Conservation (phyloP, 2,888 invertebrate species). For the Drosophila fungiperda region DNA sequence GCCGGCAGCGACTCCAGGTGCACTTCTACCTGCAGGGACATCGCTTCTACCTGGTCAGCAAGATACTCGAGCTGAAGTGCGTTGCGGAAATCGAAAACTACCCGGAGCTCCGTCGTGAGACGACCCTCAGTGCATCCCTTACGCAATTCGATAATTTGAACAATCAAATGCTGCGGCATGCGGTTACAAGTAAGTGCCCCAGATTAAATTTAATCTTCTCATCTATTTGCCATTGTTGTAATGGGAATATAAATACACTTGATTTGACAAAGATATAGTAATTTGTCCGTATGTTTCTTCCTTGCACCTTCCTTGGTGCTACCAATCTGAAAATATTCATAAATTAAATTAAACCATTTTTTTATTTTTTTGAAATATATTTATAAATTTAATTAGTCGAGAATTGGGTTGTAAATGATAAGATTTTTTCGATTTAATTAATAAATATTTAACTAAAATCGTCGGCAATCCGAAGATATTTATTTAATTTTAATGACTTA, state of each 20-base stretch:
- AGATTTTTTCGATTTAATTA: background rate
- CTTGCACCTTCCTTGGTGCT: background rate
- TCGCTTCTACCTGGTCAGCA: constrained; percentile 81
- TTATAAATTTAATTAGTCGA: background rate
- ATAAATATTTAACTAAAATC: background rate
- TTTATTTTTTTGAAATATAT: background rate
- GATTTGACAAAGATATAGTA: background rate
- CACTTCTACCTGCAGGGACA: constrained; percentile 84
- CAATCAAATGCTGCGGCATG: constrained; percentile 84
- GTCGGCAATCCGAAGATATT: background rate
- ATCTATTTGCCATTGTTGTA: background rate
- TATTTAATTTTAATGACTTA: background rate
- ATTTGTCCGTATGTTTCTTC: background rate
- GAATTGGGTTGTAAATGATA: background rate
- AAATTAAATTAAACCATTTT: background rate
- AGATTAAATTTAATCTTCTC: background rate
- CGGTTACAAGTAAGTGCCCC: constrained; percentile 70
- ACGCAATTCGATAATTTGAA: constrained; percentile 83
- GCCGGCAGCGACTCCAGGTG: constrained; percentile 83
- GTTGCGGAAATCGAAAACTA: constrained; percentile 85
- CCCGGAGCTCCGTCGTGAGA: constrained; percentile 82
- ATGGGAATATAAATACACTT: background rate
- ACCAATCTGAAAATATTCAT: background rate
- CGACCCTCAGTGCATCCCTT: constrained; percentile 80
- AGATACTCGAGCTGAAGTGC: constrained; percentile 83